Conservation (phyloP, 2,113 vertebrate species). For the Polypterus senegalus region DNA sequence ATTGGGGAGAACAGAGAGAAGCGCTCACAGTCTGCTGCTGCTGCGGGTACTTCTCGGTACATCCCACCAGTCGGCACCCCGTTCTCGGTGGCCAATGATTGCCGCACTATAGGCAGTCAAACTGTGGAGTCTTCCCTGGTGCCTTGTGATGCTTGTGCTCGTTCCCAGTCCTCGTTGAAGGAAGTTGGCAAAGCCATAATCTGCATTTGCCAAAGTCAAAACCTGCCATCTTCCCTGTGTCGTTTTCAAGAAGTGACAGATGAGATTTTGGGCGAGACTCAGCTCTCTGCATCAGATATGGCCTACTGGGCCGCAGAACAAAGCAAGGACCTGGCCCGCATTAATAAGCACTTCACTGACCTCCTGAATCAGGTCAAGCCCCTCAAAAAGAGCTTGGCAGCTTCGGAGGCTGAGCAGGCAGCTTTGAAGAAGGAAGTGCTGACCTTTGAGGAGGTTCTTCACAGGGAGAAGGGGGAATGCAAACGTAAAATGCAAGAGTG, state of each 20-base stretch:
- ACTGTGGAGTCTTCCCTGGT: constrained; percentile 36
- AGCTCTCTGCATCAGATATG: constrained; percentile 55
- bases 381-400: constrained; percentile 45
- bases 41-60: background rate
- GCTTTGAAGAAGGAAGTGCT: constrained; percentile 38
- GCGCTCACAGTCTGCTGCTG: background rate
- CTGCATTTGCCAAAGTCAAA: constrained; percentile 62
- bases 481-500: constrained; percentile 39
- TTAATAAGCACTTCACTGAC: constrained; percentile 61
- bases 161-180: constrained; percentile 46
- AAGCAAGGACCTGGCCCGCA: constrained; percentile 56
- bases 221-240: constrained; percentile 68
- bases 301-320: constrained; percentile 68
- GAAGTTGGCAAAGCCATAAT: constrained; percentile 53
- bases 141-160: constrained; percentile 57
- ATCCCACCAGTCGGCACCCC: background rate
- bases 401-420: constrained; percentile 37
- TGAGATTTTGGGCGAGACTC: constrained; percentile 39
- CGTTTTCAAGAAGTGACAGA: constrained; percentile 49
- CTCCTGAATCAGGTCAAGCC: constrained; percentile 54
- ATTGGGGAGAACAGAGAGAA: background rate
- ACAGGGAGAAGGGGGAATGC: constrained; percentile 36
- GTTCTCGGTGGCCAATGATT: background rate
- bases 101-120: constrained; percentile 41
- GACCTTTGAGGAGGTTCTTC: constrained; percentile 33